Conservation (phyloP, 1,140 invertebrate species). For the Argopecten irradians region DNA sequence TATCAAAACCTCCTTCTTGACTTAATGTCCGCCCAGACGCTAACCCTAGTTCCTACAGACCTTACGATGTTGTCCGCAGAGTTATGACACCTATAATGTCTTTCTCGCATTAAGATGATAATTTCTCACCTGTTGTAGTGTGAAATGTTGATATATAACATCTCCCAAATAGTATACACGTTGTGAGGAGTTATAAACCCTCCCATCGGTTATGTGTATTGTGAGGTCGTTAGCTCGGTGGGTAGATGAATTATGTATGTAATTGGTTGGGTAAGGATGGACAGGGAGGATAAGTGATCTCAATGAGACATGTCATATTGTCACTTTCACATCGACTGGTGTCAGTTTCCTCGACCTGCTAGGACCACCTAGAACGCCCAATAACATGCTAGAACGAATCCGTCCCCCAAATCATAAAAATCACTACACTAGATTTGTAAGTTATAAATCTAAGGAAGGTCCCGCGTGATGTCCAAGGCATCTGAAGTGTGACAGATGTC, state of each 20-base stretch:
- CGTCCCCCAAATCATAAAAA: not conserved
- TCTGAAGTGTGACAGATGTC: not conserved
- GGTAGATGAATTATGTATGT: constrained; percentile 12
- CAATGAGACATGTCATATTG: not conserved
- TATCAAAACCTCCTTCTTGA: too few species aligned
- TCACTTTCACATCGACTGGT: not conserved
- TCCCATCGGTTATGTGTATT: not conserved
- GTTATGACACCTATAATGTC: not conserved
- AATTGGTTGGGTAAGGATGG: not conserved
- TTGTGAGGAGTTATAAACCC: not conserved
- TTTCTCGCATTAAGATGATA: not conserved
- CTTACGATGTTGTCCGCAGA: too few species aligned
- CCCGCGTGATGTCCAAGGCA: not conserved
- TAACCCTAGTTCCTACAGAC: too few species aligned
- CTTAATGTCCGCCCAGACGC: too few species aligned
- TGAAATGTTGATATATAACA: not conserved
- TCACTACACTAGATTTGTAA: not conserved
- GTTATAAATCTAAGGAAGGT: not conserved
- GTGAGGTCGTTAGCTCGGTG: constrained; percentile 4
- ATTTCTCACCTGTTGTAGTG: constrained; percentile 7
- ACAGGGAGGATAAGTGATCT: not conserved
- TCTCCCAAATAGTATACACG: not conserved
- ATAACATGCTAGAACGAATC: not conserved
- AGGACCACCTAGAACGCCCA: constrained; percentile 19
- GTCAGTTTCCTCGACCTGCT: constrained; percentile 1